Evolutionary conservation across 2,113 vertebrate species (phyloP).

Genomic region (Nannobrachium achirus): DNA sequence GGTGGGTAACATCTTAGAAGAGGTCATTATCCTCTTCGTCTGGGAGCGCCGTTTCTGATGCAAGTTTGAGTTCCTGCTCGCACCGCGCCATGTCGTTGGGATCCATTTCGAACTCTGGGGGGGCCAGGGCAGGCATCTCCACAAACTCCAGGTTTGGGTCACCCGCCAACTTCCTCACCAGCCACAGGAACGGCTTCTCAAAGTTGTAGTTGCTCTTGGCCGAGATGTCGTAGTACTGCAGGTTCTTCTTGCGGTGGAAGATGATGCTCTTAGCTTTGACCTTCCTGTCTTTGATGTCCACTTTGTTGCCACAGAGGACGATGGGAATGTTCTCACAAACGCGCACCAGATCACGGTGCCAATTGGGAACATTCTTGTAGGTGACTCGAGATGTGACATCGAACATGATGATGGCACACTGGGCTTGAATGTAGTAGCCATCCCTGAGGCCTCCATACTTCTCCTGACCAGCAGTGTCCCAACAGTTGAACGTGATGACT

Average conservation of each 20-base stretch:
- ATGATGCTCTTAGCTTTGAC: conserved; percentile 99
- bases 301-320: conserved; percentile 97
- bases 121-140: conserved; percentile 97
- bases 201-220: conserved; percentile 99
- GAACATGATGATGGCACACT: conserved; percentile 99
- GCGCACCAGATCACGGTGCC: conserved; percentile 97
- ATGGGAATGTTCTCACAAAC: conserved; percentile 99
- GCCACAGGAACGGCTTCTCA: conserved; percentile 99
- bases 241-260: conserved; percentile 99
- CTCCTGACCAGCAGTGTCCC: conserved; percentile 99
- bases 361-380: conserved; percentile 99
- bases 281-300: conserved; percentile 99
- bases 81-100: conserved; percentile 92
- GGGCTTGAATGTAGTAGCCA: conserved; percentile 98
- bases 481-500: conserved; percentile 95
- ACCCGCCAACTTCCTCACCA: conserved; percentile 95
- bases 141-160: conserved; percentile 99
- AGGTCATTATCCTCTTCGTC: conserved; percentile 92
- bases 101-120: conserved; percentile 97
- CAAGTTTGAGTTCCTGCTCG: conserved; percentile 94
- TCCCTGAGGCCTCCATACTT: conserved; percentile 97
- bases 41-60: conserved; percentile 96
- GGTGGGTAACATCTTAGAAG: conserved; percentile 83
- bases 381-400: conserved; percentile 98
- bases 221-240: conserved; percentile 99